Conservation (phyloP, 1,140 invertebrate genomes). For the Bombus pascuorum region DNA sequence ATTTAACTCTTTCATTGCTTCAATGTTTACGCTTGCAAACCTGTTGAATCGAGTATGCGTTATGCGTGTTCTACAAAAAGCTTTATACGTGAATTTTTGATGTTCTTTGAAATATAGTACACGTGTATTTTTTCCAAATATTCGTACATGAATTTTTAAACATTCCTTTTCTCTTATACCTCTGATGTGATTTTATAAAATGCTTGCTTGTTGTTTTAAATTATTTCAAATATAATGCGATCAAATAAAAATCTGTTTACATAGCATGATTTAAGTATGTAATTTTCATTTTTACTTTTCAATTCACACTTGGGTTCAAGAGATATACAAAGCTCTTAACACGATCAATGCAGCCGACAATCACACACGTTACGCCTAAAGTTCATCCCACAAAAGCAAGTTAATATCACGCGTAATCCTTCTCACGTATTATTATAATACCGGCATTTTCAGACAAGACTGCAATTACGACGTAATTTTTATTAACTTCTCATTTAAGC, state of each 20-base stretch:
- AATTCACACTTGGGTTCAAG: background rate
- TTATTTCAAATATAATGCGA: background rate
- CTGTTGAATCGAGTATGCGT: background rate
- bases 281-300: background rate
- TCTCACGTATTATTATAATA: background rate
- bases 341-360: background rate
- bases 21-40: background rate
- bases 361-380: background rate
- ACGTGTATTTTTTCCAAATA: background rate
- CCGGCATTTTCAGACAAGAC: background rate
- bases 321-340: background rate
- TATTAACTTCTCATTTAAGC: slow-evolving; percentile 16
- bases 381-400: background rate
- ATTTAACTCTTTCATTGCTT: background rate
- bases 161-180: background rate
- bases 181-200: background rate
- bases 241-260: no score
- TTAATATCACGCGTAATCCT: slow-evolving; percentile 2
- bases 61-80: background rate
- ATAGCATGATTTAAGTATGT: background rate
- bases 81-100: background rate
- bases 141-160: background rate
- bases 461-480: slow-evolving; percentile 46
- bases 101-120: background rate
- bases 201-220: background rate